Percentiles rank a stretch among this genome's conserved stretches.
Evolutionary conservation across 2,888 invertebrate species (phyloP).

Genomic region (Sympetrum striolatum): DNA sequence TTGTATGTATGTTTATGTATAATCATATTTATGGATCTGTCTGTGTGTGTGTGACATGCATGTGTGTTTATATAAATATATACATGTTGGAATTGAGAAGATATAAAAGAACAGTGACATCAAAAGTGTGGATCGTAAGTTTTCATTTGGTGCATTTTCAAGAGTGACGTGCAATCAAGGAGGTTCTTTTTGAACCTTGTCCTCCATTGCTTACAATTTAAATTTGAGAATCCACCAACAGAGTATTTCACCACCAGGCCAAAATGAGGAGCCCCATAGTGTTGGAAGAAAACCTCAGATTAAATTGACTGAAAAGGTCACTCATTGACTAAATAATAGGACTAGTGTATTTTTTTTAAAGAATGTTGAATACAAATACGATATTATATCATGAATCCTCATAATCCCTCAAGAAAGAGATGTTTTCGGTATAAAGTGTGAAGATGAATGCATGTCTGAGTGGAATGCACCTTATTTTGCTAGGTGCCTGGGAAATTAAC

Average conservation of each 20-base stretch:
- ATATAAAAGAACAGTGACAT: background rate
- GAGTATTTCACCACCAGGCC: background rate
- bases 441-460: background rate
- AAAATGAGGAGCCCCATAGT: background rate
- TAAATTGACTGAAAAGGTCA: slow-evolving; percentile 5
- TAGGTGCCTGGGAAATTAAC: slow-evolving; percentile 13
- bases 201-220: background rate
- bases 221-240: background rate
- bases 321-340: background rate
- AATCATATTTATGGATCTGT: slow-evolving; percentile 1
- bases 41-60: slow-evolving; percentile 4
- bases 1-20: slow-evolving; percentile 12
- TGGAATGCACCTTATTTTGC: slow-evolving; percentile 22
- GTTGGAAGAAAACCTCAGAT: background rate
- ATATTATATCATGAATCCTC: slow-evolving; percentile 1
- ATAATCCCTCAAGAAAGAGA: background rate
- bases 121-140: slow-evolving; percentile 9
- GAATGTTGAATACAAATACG: slow-evolving; percentile 18
- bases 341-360: slow-evolving; percentile 38
- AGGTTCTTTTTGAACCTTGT: slow-evolving; percentile 1
- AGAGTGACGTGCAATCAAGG: background rate
- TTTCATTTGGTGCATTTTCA: background rate
- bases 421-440: background rate
- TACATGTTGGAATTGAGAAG: slow-evolving; percentile 4
- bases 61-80: slow-evolving; percentile 7